Percentiles rank a stretch among this genome's conserved stretches.
Conservation (phyloP, 2,888 invertebrate species). For the Ariolimax columbianus region DNA sequence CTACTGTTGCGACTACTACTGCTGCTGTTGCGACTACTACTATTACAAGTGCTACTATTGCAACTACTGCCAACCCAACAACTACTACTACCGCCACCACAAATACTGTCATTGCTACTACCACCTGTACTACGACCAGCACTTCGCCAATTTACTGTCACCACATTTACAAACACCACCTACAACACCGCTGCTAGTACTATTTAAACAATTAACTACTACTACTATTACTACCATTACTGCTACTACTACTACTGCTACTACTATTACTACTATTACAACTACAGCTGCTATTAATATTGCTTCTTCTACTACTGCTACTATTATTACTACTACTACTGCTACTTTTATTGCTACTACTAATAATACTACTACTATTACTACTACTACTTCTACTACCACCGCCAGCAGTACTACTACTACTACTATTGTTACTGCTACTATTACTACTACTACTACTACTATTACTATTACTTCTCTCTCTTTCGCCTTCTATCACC, state of each 20-base stretch:
- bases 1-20: background rate
- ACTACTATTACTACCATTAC: slow-evolving; percentile 4
- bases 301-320: slow-evolving; percentile 3
- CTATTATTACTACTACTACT: background rate
- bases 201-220: background rate
- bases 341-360: background rate
- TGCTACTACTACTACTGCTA: background rate
- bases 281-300: background rate
- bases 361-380: slow-evolving; percentile 4
- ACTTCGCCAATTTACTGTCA: background rate
- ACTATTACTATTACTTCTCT: slow-evolving; percentile 6
- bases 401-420: background rate
- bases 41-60: background rate
- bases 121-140: background rate
- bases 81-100: background rate
- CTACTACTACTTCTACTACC: slow-evolving; percentile 3
- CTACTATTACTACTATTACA: slow-evolving; percentile 1
- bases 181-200: background rate
- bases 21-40: background rate
- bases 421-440: background rate
- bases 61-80: background rate
- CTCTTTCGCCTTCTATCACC: background rate
- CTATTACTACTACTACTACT: slow-evolving; percentile 34
- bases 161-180: background rate
- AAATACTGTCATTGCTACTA: background rate